These are phyloP conservation scores for Aurelia aurita DNA, from an alignment of 30 jellyfish, hydroid and myxozoan species.

Conservation along the genomic window DNA sequence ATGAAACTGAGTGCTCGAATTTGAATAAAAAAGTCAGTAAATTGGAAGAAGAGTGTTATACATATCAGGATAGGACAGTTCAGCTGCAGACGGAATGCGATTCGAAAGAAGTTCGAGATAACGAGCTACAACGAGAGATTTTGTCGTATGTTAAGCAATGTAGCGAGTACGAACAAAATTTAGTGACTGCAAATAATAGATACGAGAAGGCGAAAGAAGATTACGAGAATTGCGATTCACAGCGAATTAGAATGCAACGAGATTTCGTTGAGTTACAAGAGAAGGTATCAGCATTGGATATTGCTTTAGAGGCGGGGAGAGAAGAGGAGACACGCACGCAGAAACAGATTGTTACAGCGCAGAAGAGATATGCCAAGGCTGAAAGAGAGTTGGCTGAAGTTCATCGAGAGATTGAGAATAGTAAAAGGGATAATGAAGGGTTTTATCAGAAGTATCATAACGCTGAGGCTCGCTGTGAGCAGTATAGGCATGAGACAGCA, in stretches of 20 bases:
- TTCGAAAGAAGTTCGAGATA: slow-evolving; percentile 70
- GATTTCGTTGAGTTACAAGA: slow-evolving; percentile 73
- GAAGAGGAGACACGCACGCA: slow-evolving; percentile 51
- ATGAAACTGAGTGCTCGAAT: slow-evolving; percentile 39
- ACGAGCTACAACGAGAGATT: slow-evolving; percentile 73
- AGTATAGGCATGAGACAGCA: slow-evolving; percentile 37
- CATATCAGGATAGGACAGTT: slow-evolving; percentile 30
- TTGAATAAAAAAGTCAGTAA: slow-evolving; percentile 20
- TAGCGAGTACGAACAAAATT: slow-evolving; percentile 71
- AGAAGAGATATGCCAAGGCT: slow-evolving; percentile 51
- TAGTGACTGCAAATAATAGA: slow-evolving; percentile 37
- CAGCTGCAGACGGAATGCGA: slow-evolving; percentile 71
- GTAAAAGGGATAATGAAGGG: slow-evolving; percentile 35
- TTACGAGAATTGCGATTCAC: slow-evolving; percentile 67
- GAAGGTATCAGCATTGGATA: slow-evolving; percentile 58
- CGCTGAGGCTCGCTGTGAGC: slow-evolving; percentile 44
- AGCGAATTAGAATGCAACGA: slow-evolving; percentile 59
- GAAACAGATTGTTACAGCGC: slow-evolving; percentile 56
- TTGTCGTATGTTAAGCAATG: slow-evolving; percentile 74
- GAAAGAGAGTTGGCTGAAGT: slow-evolving; percentile 50
- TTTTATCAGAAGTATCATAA: slow-evolving; percentile 48
- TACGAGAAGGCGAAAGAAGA: slow-evolving; percentile 49
- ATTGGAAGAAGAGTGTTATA: slow-evolving; percentile 51
- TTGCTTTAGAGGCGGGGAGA: slow-evolving; percentile 61
- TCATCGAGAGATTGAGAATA: slow-evolving; percentile 24